Conservation (phyloP, 2,888 invertebrate species). For the Fragum fragum region DNA sequence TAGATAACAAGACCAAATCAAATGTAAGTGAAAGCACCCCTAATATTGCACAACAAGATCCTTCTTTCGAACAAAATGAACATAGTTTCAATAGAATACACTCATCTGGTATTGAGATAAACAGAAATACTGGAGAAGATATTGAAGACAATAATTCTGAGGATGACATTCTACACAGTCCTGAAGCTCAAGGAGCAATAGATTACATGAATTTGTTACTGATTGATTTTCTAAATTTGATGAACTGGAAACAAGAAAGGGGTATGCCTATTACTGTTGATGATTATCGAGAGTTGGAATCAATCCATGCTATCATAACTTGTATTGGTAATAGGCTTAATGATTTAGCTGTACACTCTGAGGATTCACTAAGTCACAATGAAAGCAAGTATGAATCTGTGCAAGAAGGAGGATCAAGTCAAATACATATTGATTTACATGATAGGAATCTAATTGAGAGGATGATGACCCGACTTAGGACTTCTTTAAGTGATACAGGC, state of each 20-base stretch:
- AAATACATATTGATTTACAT: slow-evolving; percentile 17
- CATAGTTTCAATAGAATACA: not conserved
- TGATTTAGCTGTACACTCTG: not conserved
- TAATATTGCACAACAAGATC: no score
- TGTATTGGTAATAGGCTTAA: slow-evolving; percentile 16
- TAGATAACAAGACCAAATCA: no score
- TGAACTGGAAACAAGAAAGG: slow-evolving; percentile 21
- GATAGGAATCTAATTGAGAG: slow-evolving; percentile 3
- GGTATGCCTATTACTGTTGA: slow-evolving; percentile 33
- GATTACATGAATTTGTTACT: slow-evolving; percentile 36
- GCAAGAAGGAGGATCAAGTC: slow-evolving; percentile 13
- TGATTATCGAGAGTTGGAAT: slow-evolving; percentile 44
- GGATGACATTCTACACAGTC: not conserved
- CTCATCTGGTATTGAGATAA: not conserved
- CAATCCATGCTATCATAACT: slow-evolving; percentile 26
- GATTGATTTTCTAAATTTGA: slow-evolving; percentile 34
- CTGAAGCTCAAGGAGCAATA: slow-evolving; percentile 7
- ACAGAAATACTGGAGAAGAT: not conserved
- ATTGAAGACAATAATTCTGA: not conserved
- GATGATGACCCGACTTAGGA: not conserved
- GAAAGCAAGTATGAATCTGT: not conserved
- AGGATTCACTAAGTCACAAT: not conserved
- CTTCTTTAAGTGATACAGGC: not conserved
- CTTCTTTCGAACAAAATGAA: no score
- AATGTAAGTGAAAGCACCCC: no score